These are phyloP conservation scores for Mactromeris polynyma DNA, from an alignment of 2,888 invertebrate species.

Conservation along the genomic window DNA sequence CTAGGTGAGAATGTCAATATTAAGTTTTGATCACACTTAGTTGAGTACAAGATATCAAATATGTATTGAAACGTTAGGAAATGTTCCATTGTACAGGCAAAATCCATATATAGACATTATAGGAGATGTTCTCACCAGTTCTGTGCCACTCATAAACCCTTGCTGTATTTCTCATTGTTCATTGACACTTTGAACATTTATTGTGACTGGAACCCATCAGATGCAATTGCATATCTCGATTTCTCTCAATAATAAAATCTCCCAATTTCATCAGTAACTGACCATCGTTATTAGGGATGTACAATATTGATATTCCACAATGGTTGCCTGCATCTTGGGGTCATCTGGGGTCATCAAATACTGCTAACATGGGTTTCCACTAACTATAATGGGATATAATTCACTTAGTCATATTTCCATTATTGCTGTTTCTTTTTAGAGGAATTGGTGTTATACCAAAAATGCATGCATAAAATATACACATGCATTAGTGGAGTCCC, in stretches of 20 bases:
- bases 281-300: conserved; percentile 34
- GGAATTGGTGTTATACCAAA: not conserved
- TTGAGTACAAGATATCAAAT: too few relatives aligned
- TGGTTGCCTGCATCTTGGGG: conserved; percentile 19
- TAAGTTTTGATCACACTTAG: too few relatives aligned
- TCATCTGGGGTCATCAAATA: conserved; percentile 42
- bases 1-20: too few relatives aligned
- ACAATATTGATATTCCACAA: conserved; percentile 58
- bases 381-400: conserved; percentile 24
- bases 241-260: conserved; percentile 37
- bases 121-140: not conserved
- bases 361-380: conserved; percentile 61
- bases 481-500: not conserved
- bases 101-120: not conserved
- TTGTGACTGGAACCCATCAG: not conserved
- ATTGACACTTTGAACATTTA: conserved; percentile 6
- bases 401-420: not conserved
- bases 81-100: not conserved
- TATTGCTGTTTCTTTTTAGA: not conserved
- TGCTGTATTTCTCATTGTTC: not conserved
- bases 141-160: not conserved
- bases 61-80: not conserved
- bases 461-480: conserved; percentile 1
- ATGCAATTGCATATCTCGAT: conserved; percentile 16
- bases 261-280: conserved; percentile 37